Evolutionary conservation across 2,888 invertebrate genomes (phyloP).

Genomic region (Clivina fossor): DNA sequence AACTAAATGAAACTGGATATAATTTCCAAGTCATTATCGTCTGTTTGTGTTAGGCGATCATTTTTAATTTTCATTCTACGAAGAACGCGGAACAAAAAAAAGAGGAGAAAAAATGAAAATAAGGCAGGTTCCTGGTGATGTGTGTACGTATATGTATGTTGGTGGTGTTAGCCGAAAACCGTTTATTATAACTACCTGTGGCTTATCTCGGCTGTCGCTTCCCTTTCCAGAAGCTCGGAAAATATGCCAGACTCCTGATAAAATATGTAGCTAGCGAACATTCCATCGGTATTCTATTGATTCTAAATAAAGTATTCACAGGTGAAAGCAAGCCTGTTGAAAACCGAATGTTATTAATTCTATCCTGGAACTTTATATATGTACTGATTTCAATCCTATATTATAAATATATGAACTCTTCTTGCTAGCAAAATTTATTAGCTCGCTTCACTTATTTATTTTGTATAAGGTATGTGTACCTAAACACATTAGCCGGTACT

Average conservation of each 20-base stretch:
- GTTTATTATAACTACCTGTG: slow-evolving; percentile 30
- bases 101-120: slow-evolving; percentile 6
- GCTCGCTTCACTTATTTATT: too few species aligned
- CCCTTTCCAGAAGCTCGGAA: slow-evolving; percentile 2
- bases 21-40: slow-evolving; percentile 21
- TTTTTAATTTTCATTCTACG: slow-evolving; percentile 21
- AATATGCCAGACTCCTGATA: slow-evolving; percentile 28
- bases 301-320: slow-evolving; percentile 18
- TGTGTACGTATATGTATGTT: neutral
- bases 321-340: slow-evolving; percentile 3
- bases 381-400: too few species aligned
- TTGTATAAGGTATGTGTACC: too few species aligned
- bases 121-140: neutral
- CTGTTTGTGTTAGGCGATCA: slow-evolving; percentile 13
- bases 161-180: slow-evolving; percentile 8
- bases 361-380: too few species aligned
- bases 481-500: too few species aligned
- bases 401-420: too few species aligned
- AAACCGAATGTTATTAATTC: too few species aligned
- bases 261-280: slow-evolving; percentile 18
- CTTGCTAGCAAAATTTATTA: too few species aligned
- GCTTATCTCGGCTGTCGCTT: slow-evolving; percentile 17
- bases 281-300: slow-evolving; percentile 6
- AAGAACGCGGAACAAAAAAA: slow-evolving; percentile 5
- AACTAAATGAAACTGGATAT: slow-evolving; percentile 26